A percentile compares a stretch with the other conserved stretches of the same genome.
Evolutionary conservation across 2,888 invertebrate genomes (phyloP).

Genomic region (Proisotoma minuta): DNA sequence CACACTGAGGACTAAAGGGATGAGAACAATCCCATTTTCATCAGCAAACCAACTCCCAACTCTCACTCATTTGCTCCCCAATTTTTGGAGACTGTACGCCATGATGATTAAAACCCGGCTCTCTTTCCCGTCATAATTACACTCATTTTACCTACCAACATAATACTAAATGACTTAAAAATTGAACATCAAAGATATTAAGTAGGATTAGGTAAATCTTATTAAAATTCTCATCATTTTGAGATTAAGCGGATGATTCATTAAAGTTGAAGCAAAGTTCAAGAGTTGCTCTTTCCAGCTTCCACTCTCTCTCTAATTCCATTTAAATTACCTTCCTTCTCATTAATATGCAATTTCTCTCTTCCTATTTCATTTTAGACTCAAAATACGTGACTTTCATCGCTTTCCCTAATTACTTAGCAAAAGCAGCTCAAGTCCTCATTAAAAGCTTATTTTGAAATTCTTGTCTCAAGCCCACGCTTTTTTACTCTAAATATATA

Average conservation of each 20-base stretch:
- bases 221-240: constrained; percentile 41
- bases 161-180: too few species aligned
- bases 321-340: constrained; percentile 6
- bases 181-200: background rate
- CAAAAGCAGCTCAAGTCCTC: too few species aligned
- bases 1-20: constrained; percentile 18
- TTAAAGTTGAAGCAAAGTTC: background rate
- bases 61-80: constrained; percentile 43
- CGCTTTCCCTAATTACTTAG: too few species aligned
- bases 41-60: constrained; percentile 39
- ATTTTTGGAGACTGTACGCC: constrained; percentile 35
- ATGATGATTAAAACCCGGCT: constrained; percentile 44
- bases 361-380: constrained; percentile 8
- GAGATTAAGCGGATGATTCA: constrained; percentile 34
- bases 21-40: constrained; percentile 41
- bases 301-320: background rate
- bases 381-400: too few species aligned
- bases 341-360: constrained; percentile 10
- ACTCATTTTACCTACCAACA: background rate
- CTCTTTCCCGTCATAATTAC: constrained; percentile 4
- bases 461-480: too few species aligned
- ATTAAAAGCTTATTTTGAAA: too few species aligned
- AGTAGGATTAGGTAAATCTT: constrained; percentile 22
- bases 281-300: background rate
- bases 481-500: too few species aligned